Evolutionary conservation across 2,797 vertebrate genomes (phyloP), one percentile per base, ranked within the genome.

Genomic region (Huso huso): DNA sequence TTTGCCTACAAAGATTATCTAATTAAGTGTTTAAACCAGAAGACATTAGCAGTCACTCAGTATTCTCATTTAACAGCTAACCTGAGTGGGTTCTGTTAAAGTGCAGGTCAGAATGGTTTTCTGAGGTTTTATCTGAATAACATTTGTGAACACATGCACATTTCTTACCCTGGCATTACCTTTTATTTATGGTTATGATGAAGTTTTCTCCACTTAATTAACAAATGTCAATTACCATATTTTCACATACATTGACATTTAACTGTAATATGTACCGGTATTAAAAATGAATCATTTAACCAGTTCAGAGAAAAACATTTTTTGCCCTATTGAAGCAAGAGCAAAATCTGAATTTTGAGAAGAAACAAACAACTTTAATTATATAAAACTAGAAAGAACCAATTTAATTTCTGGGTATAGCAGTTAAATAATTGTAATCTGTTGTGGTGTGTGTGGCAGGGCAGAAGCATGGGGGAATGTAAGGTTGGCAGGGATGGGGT

Each of bases 101-200:
- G 79, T 84, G 63, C 78, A 82, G 83, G 82, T 77, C 83, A 85
- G 81, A 83, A 78, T 80, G 79, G 78, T 78, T 62, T 75, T 73
- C 70, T 78, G 77, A 75, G 79, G 82, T 89, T 89, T 91, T 91
- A 93, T 92, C 92, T 87, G 84, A 88, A 87, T 91, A 93, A 87
- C 87, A 94, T 94, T 85, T 89, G 89, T 88, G 75, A 89, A 87
- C 85, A 85, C 89, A 90, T 93, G 87, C 84, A 37, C 37, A 84
- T 90, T 82, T 89, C 37, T 89, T 90, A 88, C 76, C 78, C 79
- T 87, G 80, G 72, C 78, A 77, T 83, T 81, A 82, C 64, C 74
- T 81, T 79, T 78, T 89, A 82, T 84, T 82, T 75, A 78, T 79
- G 87, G 37, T 81, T 77, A 82, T 74, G 76, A 78, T 85, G 84